Base-by-base conservation (phyloP, 1,140 invertebrate genomes). In the Heliconius melpomene region DNA sequence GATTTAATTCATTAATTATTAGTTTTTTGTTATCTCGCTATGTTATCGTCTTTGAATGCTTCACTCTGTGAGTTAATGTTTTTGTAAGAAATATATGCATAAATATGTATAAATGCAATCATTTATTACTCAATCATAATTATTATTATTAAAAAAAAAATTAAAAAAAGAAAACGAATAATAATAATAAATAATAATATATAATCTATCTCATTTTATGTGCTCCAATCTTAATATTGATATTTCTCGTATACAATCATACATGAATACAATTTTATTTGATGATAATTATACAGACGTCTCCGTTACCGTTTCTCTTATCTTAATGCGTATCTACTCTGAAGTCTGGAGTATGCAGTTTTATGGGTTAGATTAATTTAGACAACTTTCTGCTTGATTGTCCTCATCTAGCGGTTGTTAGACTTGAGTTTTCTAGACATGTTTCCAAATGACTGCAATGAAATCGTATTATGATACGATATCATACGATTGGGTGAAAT, bases 331-430 rank as follows among this genome's bases (percentile, higher is more conserved):
- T 46, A 74, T 18, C 40, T 46, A 46, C 40, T 46, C 13, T 46
- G 40, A 13, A 46, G 11, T 8, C 52, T 9, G 32, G n/a, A 60
- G 8, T 60, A n/a, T 60, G 57, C 54, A 60, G 23, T 40, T 66
- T 66, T 75, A 75, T 66, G 74, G 36, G 18, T 32, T 60, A 38
- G 74, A 75, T 60, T 75, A 66, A 66, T 75, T 75, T 75, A 66
- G 54, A 60, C 74, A 75, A 57, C 40, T 52, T 57, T 57, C 57
- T 60, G 57, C 50, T 40, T 23, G 75, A 75, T 80, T 80, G 79
- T 60, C 32, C 32, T 9, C 66, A 81, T 81, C 36, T 40, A 57
- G 54, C 57, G 75, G 57, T 74, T 71, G 75, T 74, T 77, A 23
- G 11, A 74, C 54, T 66, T 72, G 77, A 57, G 23, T 60, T 7